Percentiles rank a stretch among this genome's conserved stretches.
Evolutionary conservation across 2,113 vertebrate genomes (phyloP).

Genomic region (Eudyptes chrysolophus): DNA sequence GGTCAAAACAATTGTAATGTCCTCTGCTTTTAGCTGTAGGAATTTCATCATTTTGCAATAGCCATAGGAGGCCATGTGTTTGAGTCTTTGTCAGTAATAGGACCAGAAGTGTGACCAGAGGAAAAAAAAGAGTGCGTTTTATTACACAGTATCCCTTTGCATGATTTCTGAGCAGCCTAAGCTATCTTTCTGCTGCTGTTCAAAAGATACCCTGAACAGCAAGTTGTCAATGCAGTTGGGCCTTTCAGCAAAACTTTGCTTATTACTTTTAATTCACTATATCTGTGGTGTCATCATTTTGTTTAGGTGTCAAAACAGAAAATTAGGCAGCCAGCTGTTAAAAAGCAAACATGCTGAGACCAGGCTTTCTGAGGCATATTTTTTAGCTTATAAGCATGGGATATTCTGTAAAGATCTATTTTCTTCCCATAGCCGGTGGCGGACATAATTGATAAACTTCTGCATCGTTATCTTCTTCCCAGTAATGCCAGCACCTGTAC

Average conservation of each 20-base stretch:
- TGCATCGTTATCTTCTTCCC: not conserved
- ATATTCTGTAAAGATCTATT: not conserved
- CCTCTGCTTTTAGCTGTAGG: not conserved
- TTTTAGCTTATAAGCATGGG: not conserved
- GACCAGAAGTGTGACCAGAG: not conserved
- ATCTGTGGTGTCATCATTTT: not conserved
- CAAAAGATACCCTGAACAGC: not conserved
- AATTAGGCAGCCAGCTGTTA: not conserved
- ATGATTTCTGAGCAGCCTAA: not conserved
- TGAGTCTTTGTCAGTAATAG: not conserved
- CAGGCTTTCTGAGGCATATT: not conserved
- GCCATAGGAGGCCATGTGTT: not conserved
- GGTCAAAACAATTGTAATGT: not conserved
- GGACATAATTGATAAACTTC: not conserved
- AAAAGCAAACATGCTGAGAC: not conserved
- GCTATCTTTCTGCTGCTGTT: not conserved
- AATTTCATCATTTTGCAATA: not conserved
- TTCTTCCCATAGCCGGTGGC: not conserved
- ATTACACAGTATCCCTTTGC: not conserved
- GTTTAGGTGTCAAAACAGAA: not conserved
- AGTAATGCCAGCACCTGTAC: not conserved
- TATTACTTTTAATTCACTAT: not conserved
- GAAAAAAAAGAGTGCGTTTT: not conserved
- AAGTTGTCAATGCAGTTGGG: not conserved
- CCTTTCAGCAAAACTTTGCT: not conserved